These are phyloP conservation scores for Agrypnia vestita DNA, from an alignment of 1,140 invertebrate genomes.

Conservation along the genomic window DNA sequence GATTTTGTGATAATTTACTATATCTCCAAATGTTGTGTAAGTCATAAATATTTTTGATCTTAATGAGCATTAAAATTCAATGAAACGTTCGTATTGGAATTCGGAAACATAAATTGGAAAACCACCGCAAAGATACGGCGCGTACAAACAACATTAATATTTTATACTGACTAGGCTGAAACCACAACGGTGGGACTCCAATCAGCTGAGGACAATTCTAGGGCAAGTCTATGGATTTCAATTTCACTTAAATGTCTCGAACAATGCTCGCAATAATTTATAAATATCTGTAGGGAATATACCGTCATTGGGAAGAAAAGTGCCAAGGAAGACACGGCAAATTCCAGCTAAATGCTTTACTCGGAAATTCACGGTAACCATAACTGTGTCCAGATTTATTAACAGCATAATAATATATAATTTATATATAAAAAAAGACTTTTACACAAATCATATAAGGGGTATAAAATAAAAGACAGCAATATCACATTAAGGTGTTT, in stretches of 20 bases:
- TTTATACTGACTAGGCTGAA: slow-evolving; percentile 24
- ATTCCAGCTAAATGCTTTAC: no score
- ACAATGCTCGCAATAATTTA: no score
- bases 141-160: slow-evolving; percentile 22
- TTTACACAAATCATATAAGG: no score
- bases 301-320: no score
- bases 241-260: slow-evolving; percentile 21
- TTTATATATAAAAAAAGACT: no score
- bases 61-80: slow-evolving; percentile 33
- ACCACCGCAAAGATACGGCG: slow-evolving; percentile 10
- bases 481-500: no score
- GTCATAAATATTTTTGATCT: slow-evolving; percentile 31
- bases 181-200: slow-evolving; percentile 6
- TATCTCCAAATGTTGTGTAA: slow-evolving; percentile 7
- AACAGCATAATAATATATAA: no score
- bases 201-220: slow-evolving; percentile 21
- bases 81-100: neutral
- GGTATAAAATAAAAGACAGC: no score
- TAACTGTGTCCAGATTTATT: no score
- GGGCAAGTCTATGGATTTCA: slow-evolving; percentile 36
- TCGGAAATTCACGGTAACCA: no score
- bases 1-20: slow-evolving; percentile 1
- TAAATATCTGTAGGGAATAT: no score
- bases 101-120: slow-evolving; percentile 30
- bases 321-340: no score